Evolutionary conservation across 1,140 invertebrate species (phyloP).

Genomic region (Physella acuta): DNA sequence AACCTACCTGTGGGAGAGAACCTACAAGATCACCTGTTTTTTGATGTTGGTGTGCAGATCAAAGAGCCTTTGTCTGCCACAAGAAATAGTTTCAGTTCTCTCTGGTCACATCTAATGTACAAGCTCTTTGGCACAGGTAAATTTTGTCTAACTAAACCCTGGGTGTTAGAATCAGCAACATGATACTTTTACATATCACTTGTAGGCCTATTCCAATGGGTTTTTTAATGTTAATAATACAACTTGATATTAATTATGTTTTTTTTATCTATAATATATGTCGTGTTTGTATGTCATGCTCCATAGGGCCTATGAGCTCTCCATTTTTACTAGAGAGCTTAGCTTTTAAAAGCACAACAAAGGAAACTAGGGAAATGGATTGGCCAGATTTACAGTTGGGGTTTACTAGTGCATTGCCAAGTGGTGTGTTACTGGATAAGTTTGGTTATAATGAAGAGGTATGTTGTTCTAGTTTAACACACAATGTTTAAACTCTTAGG

Average conservation of each 20-base stretch:
- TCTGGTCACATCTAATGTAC: constrained; percentile 21
- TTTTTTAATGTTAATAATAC: no score
- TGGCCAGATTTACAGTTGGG: constrained; percentile 15
- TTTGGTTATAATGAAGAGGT: constrained; percentile 5
- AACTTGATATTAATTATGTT: neutral
- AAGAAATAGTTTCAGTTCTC: constrained; percentile 2
- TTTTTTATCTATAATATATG: neutral
- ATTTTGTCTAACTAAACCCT: no score
- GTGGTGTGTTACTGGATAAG: neutral
- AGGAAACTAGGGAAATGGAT: neutral
- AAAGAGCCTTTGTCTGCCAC: constrained; percentile 7
- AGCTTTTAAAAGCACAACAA: constrained; percentile 3
- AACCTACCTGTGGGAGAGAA: constrained; percentile 84
- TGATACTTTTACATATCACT: no score
- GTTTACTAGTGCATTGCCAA: neutral
- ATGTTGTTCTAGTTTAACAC: neutral
- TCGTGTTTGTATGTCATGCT: no score
- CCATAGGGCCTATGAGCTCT: constrained; percentile 15
- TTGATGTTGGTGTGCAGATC: constrained; percentile 17
- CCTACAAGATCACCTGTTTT: constrained; percentile 71
- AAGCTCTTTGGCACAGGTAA: constrained; percentile 21
- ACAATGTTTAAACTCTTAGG: no score
- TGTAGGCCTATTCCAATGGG: no score
- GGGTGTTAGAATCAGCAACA: no score
- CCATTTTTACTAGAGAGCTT: constrained; percentile 1